Evolutionary conservation across 2,888 invertebrate species (phyloP).

Genomic region (Drosophila flavopinicola): DNA sequence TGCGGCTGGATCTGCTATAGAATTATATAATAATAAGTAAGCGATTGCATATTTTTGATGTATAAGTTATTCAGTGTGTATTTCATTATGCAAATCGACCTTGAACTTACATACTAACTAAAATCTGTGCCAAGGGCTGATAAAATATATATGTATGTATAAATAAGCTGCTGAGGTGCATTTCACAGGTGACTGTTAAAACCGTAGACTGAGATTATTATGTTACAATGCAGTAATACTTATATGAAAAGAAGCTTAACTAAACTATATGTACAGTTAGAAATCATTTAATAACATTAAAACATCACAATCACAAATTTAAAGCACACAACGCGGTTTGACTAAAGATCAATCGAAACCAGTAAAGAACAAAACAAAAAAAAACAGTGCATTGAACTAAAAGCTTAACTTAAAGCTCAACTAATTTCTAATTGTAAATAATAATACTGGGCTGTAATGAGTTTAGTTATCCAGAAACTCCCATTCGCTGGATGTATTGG

Average conservation of each 20-base stretch:
- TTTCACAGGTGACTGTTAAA: conserved; percentile 24
- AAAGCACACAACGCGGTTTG: conserved; percentile 34
- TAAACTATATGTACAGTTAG: conserved; percentile 25
- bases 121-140: conserved; percentile 1
- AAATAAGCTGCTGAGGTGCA: conserved; percentile 14
- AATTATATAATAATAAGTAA: neutral
- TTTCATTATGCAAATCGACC: conserved; percentile 13
- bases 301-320: conserved; percentile 55
- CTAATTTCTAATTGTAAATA: conserved; percentile 12
- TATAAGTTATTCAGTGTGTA: conserved; percentile 1
- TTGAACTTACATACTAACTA: conserved; percentile 2
- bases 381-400: conserved; percentile 12
- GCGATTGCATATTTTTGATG: neutral
- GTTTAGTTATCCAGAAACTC: conserved; percentile 82
- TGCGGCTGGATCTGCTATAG: conserved; percentile 17
- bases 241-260: neutral
- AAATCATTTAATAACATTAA: conserved; percentile 40
- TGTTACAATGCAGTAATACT: neutral
- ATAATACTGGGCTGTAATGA: conserved; percentile 39
- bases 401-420: conserved; percentile 7
- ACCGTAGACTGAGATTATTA: conserved; percentile 2
- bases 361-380: conserved; percentile 4
- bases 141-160: conserved; percentile 5
- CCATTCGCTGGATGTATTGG: conserved; percentile 83
- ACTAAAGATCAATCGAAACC: neutral